Conservation (phyloP, 2,113 vertebrate species). For the Clarias magur region DNA sequence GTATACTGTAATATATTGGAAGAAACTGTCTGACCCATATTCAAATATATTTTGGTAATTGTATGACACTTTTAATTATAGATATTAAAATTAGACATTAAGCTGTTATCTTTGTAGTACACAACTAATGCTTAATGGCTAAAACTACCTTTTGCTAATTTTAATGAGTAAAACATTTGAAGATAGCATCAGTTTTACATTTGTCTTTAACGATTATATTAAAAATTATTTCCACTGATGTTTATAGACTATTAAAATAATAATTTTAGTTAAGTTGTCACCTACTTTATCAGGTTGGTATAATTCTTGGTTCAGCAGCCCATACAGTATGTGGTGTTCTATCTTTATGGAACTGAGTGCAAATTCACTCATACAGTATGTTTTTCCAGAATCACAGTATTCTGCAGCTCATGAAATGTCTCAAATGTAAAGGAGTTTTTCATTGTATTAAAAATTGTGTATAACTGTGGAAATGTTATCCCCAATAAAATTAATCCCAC, state of each 20-base stretch:
- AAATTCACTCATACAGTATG: slow-evolving; percentile 14
- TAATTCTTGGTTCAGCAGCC: slow-evolving; percentile 22
- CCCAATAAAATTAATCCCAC: too few species aligned
- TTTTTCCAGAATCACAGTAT: slow-evolving; percentile 26
- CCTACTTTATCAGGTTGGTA: neutral
- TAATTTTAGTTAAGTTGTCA: neutral
- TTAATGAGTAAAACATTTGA: neutral
- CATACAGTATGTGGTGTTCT: slow-evolving; percentile 24
- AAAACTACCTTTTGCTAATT: neutral
- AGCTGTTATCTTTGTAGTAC: too few species aligned
- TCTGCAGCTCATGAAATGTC: slow-evolving; percentile 24
- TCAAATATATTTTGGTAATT: too few species aligned
- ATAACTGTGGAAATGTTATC: too few species aligned
- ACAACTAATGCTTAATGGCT: too few species aligned
- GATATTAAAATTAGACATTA: too few species aligned
- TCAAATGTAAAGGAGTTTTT: neutral
- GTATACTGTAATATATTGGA: neutral
- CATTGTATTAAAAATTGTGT: neutral
- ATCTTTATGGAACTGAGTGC: neutral
- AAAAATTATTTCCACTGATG: neutral
- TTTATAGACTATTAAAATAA: neutral
- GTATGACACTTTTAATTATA: too few species aligned
- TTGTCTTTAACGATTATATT: neutral
- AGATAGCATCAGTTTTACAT: neutral
- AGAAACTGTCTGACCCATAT: too few species aligned